Conservation (phyloP, 2,888 invertebrate species). For the Homarus gammarus region DNA sequence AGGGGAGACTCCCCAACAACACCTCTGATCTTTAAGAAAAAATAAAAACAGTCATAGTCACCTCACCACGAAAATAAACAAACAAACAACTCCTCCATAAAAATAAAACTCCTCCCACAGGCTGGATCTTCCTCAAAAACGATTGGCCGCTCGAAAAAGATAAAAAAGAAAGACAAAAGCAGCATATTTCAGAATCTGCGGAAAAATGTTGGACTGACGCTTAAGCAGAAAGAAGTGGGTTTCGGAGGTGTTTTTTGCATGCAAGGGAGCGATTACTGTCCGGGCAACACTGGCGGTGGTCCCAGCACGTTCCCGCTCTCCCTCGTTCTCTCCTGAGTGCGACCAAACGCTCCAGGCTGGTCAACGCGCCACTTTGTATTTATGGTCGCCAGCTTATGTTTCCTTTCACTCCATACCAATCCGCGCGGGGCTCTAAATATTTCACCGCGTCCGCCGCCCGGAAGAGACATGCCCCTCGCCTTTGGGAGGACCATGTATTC, state of each 20-base stretch:
- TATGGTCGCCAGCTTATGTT: background rate
- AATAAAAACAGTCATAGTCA: too few species aligned
- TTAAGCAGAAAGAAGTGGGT: slow-evolving; percentile 12
- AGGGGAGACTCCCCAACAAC: too few species aligned
- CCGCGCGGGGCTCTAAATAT: background rate
- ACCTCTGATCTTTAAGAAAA: too few species aligned
- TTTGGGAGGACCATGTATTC: too few species aligned
- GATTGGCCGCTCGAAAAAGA: too few species aligned
- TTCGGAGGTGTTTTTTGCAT: slow-evolving; percentile 15
- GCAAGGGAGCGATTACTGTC: slow-evolving; percentile 26
- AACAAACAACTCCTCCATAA: too few species aligned
- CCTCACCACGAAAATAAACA: too few species aligned
- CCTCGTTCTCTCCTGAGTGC: background rate
- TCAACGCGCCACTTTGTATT: slow-evolving; percentile 25
- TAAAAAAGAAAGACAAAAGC: slow-evolving; percentile 16
- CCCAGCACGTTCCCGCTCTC: too few species aligned
- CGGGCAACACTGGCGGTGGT: background rate
- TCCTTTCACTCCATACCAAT: slow-evolving; percentile 1
- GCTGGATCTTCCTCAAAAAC: too few species aligned
- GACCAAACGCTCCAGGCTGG: background rate
- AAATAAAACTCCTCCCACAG: too few species aligned
- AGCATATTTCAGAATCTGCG: slow-evolving; percentile 30
- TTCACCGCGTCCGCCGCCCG: too few species aligned
- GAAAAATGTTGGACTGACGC: slow-evolving; percentile 16
- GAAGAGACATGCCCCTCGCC: too few species aligned